Conservation (phyloP, 2,113 vertebrate genomes). For the Myiozetetes cayanensis region DNA sequence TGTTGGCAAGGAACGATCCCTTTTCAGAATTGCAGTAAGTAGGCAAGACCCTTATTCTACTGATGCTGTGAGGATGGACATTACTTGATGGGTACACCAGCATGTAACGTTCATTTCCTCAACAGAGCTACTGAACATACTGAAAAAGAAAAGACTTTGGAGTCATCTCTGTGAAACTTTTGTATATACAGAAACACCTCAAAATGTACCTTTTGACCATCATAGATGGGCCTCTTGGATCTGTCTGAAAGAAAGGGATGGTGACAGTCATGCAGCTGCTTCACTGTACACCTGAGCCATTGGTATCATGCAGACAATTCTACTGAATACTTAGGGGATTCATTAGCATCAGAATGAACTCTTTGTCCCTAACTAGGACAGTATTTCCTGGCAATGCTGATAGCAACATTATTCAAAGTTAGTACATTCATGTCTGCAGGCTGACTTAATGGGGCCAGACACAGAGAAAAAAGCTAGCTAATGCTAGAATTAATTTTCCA, state of each 20-base stretch:
- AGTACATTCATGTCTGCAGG: background rate
- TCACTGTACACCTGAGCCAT: background rate
- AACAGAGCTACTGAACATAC: background rate
- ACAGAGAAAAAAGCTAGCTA: constrained; percentile 27
- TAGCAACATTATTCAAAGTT: constrained; percentile 22
- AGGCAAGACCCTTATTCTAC: background rate
- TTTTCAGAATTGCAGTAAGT: background rate
- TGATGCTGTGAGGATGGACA: accelerated
- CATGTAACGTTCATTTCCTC: background rate
- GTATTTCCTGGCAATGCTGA: constrained; percentile 5
- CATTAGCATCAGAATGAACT: constrained; percentile 35
- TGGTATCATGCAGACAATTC: background rate
- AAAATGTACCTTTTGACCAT: background rate
- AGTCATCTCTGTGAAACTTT: background rate
- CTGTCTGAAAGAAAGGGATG: background rate
- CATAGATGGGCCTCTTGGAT: background rate
- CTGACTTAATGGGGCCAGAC: constrained; percentile 42
- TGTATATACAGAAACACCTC: background rate
- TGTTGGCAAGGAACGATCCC: background rate
- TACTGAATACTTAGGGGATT: background rate
- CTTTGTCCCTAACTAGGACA: background rate
- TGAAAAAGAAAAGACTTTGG: background rate
- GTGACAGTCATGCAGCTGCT: background rate
- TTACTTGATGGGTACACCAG: background rate
- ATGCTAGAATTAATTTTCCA: constrained; percentile 44